phyloP scores from a whole-genome alignment of 2,797 vertebrate genomes.

The Cryptoprocta ferox region DNA sequence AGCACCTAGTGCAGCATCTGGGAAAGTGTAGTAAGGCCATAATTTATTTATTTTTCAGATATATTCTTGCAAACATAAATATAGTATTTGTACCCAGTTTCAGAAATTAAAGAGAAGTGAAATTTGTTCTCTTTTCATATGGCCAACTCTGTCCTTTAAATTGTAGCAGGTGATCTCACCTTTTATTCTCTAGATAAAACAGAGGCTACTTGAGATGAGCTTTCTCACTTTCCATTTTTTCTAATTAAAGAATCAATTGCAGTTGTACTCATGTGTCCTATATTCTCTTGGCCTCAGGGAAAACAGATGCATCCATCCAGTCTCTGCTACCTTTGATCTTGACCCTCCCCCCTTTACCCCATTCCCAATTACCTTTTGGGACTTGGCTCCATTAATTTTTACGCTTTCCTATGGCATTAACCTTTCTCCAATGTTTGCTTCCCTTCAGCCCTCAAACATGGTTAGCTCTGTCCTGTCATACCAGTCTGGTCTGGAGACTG shows the following conservation, averaged over 20 bases:
- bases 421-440: neutral
- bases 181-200: neutral
- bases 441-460: neutral
- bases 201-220: neutral
- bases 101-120: neutral
- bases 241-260: neutral
- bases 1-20: neutral
- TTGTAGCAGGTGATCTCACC: neutral
- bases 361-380: neutral
- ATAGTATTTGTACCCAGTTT: neutral
- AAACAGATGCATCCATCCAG: neutral
- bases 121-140: neutral
- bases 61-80: constrained; percentile 11
- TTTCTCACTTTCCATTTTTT: neutral
- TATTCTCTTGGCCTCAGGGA: constrained; percentile 5
- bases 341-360: too few relatives aligned
- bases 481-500: neutral
- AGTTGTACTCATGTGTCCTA: neutral
- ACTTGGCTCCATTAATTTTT: constrained; percentile 15
- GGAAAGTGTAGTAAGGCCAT: neutral
- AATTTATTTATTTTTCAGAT: neutral
- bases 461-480: neutral
- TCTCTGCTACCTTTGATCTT: neutral
- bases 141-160: neutral
- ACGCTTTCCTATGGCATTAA: neutral